A percentile compares a stretch with the other conserved stretches of the same genome.
These are phyloP conservation scores for Oncopodura yosiiana DNA, from an alignment of 1,140 invertebrate genomes.

Conservation along the genomic window DNA sequence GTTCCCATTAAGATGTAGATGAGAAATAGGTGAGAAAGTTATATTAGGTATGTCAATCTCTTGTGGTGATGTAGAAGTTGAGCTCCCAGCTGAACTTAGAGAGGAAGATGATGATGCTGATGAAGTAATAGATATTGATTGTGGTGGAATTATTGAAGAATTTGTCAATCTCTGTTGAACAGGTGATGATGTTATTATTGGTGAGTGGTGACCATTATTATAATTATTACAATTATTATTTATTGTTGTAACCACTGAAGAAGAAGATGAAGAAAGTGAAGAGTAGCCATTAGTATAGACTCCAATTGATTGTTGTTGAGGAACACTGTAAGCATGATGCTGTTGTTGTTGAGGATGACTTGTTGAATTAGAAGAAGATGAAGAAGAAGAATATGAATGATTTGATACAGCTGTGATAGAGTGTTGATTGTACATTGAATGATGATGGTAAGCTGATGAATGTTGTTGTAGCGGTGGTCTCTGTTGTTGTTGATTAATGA, in stretches of 20 bases:
- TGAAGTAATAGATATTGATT: background rate
- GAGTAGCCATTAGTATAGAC: constrained; percentile 19
- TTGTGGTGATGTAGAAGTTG: background rate
- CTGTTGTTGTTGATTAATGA: no score
- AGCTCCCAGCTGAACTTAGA: background rate
- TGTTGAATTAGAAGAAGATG: background rate
- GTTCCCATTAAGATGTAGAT: constrained; percentile 5
- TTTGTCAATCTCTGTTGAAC: no score
- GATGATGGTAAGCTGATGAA: constrained; percentile 7
- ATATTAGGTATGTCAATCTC: background rate
- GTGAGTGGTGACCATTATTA: no score
- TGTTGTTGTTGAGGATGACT: constrained; percentile 3
- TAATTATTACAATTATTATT: constrained; percentile 2
- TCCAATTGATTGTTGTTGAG: constrained; percentile 2
- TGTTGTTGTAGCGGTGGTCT: no score
- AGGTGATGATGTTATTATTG: no score
- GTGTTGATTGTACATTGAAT: constrained; percentile 11
- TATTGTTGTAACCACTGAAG: no score
- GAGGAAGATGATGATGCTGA: background rate
- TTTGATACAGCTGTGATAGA: background rate
- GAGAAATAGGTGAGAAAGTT: background rate
- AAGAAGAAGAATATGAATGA: background rate
- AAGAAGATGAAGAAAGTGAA: no score
- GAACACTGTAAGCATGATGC: constrained; percentile 5
- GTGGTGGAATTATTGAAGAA: no score